Percentiles rank a stretch among this genome's conserved stretches.
Conservation (phyloP, 2,888 invertebrate genomes). For the Melinaea menophilus region DNA sequence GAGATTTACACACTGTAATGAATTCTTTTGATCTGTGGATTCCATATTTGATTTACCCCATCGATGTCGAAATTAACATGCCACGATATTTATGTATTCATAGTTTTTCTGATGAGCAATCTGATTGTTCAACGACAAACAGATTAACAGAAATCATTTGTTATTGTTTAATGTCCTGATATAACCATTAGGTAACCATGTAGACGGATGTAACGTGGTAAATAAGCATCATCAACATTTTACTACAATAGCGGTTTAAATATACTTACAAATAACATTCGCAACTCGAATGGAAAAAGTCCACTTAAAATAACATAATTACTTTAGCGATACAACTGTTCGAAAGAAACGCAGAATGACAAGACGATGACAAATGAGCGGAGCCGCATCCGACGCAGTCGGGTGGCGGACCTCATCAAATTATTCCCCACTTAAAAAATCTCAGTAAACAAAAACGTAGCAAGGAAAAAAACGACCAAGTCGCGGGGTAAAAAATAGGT, state of each 20-base stretch:
- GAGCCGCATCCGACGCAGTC: constrained; percentile 70
- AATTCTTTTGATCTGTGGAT: constrained; percentile 78
- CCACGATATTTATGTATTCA: constrained; percentile 71
- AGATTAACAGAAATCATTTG: constrained; percentile 27
- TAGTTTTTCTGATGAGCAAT: constrained; percentile 51
- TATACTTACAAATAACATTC: constrained; percentile 36
- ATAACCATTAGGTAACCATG: neutral
- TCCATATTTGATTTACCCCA: constrained; percentile 78
- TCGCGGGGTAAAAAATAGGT: constrained; percentile 73
- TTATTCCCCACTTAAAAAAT: constrained; percentile 78
- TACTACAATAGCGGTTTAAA: constrained; percentile 31
- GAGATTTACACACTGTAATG: constrained; percentile 78
- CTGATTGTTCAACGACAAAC: constrained; percentile 8
- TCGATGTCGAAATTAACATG: constrained; percentile 69
- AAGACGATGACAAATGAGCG: constrained; percentile 79
- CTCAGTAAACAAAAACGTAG: constrained; percentile 75
- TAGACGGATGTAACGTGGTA: neutral
- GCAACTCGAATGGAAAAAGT: constrained; percentile 54
- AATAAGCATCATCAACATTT: constrained; percentile 30
- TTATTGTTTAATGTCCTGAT: neutral
- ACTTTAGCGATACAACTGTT: constrained; percentile 73
- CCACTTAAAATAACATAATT: constrained; percentile 73
- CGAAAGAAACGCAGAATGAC: constrained; percentile 77
- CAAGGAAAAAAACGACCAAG: constrained; percentile 64
- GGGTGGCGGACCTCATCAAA: constrained; percentile 78